Evolutionary conservation across 2,888 invertebrate species (phyloP).

Genomic region (Rutpela maculata): DNA sequence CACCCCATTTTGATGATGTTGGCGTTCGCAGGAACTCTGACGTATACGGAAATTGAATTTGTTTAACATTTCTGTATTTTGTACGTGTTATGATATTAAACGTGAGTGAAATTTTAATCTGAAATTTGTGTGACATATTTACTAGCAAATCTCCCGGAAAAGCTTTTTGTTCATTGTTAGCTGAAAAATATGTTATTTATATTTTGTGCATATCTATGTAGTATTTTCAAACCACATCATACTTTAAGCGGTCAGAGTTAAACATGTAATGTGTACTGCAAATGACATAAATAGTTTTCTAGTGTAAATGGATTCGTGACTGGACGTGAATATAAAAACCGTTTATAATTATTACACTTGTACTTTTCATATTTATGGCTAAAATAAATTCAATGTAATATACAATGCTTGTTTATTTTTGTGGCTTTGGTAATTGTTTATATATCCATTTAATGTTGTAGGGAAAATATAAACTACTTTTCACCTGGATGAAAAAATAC

Average conservation of each 20-base stretch:
- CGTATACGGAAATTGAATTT: conserved; percentile 45
- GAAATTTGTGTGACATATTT: conserved; percentile 19
- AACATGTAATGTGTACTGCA: too few relatives aligned
- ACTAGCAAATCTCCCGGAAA: conserved; percentile 7
- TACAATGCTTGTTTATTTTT: too few relatives aligned
- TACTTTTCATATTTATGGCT: too few relatives aligned
- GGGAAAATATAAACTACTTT: too few relatives aligned
- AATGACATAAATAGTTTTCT: background rate
- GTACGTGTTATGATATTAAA: conserved; percentile 37
- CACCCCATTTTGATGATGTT: background rate
- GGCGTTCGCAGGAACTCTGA: conserved; percentile 34
- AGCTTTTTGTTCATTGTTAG: conserved; percentile 17
- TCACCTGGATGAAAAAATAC: too few relatives aligned
- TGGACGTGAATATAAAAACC: background rate
- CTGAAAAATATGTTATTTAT: conserved; percentile 1
- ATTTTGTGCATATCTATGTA: background rate
- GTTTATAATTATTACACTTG: background rate
- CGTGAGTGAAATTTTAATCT: conserved; percentile 39
- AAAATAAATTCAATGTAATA: too few relatives aligned
- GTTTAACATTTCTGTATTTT: conserved; percentile 30
- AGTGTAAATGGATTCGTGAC: background rate
- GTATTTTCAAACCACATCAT: background rate
- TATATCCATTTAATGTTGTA: too few relatives aligned
- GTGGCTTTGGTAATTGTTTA: too few relatives aligned
- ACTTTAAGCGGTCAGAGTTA: background rate